phyloP scores from a whole-genome alignment of 2,888 invertebrate genomes.

The Pyrochroa serraticornis region DNA sequence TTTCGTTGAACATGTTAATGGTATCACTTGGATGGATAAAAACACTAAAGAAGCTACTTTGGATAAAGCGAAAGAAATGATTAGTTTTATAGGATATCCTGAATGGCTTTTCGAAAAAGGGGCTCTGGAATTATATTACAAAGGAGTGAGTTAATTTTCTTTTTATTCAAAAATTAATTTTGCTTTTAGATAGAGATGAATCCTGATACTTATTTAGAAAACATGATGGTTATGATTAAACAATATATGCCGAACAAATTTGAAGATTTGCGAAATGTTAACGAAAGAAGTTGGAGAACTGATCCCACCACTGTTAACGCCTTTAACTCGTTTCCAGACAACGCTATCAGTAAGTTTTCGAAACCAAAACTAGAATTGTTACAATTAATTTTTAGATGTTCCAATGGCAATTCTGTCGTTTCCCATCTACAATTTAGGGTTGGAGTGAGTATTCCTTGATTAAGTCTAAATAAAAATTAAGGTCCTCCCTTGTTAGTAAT shows the following conservation, averaged over 20 bases:
- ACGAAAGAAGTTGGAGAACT: constrained; percentile 72
- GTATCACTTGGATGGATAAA: constrained; percentile 78
- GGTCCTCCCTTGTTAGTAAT: too few relatives aligned
- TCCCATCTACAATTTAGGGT: constrained; percentile 83
- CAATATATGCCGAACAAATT: constrained; percentile 63
- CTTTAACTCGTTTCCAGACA: constrained; percentile 78
- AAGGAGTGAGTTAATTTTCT: constrained; percentile 59
- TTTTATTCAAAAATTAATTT: constrained; percentile 14
- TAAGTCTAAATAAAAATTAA: too few relatives aligned
- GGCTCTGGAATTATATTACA: constrained; percentile 70
- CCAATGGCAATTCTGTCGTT: constrained; percentile 84
- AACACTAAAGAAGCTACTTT: constrained; percentile 75
- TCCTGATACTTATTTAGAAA: constrained; percentile 67
- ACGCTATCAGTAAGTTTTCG: constrained; percentile 74
- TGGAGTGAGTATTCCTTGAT: constrained; percentile 70
- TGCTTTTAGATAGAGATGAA: constrained; percentile 62
- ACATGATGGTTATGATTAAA: constrained; percentile 71
- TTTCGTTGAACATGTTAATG: constrained; percentile 69
- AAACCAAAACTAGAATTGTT: constrained; percentile 1
- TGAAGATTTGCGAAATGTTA: constrained; percentile 62
- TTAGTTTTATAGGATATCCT: constrained; percentile 78
- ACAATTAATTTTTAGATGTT: constrained; percentile 65
- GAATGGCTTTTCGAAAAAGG: constrained; percentile 74
- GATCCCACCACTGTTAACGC: constrained; percentile 83
- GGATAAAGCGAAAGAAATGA: constrained; percentile 76